Percentiles rank a stretch among this genome's conserved stretches.
These are phyloP conservation scores for Enteromius mattozi DNA, from an alignment of 2,797 vertebrate species.

Conservation along the genomic window DNA sequence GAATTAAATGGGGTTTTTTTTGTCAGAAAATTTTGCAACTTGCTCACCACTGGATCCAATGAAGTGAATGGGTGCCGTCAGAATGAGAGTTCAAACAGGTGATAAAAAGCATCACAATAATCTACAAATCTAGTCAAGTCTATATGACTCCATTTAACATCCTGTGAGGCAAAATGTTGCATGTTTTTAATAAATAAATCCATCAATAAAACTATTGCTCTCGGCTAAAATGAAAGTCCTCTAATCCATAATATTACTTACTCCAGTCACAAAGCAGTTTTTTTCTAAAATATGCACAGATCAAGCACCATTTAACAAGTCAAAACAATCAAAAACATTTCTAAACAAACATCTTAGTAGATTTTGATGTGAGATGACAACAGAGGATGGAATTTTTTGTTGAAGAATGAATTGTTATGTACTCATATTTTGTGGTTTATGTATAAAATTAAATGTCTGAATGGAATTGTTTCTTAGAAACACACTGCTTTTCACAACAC, in stretches of 20 bases:
- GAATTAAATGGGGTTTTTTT: neutral
- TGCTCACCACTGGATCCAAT: neutral
- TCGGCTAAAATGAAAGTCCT: neutral
- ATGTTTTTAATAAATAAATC: neutral
- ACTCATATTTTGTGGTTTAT: no score
- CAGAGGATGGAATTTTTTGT: neutral
- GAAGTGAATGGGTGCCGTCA: neutral
- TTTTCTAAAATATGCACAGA: neutral
- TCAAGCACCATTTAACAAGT: neutral
- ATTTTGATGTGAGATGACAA: neutral
- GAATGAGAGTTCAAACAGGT: neutral
- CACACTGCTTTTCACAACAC: neutral
- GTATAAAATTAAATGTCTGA: neutral
- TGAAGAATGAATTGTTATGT: neutral
- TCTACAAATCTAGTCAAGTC: neutral
- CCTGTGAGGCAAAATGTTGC: neutral
- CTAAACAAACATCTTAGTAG: neutral
- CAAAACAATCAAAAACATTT: neutral
- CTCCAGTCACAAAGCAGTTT: neutral
- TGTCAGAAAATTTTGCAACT: neutral
- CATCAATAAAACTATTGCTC: neutral
- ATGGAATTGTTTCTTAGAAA: neutral
- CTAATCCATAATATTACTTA: neutral
- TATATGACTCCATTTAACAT: neutral
- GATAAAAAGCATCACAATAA: neutral